Conservation (phyloP, 1,140 invertebrate genomes). For the Radopholus similis region DNA sequence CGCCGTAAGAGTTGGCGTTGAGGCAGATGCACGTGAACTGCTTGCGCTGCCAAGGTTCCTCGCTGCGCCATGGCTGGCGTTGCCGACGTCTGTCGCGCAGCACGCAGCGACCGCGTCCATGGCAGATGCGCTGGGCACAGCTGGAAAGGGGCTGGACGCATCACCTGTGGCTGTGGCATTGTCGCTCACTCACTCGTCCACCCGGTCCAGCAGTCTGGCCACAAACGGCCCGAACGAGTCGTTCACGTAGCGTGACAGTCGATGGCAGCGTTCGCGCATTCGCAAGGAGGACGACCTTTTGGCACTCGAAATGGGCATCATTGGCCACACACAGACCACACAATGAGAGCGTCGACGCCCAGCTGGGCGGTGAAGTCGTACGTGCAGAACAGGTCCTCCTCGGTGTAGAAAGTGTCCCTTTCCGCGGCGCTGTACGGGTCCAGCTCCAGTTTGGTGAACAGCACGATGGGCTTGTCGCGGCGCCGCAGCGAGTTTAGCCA, state of each 20-base stretch:
- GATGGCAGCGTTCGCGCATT: slow-evolving; percentile 29
- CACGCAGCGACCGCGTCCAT: slow-evolving; percentile 12
- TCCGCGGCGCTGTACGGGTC: slow-evolving; percentile 21
- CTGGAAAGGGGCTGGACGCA: neutral
- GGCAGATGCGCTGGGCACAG: slow-evolving; percentile 6
- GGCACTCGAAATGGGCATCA: too few species aligned
- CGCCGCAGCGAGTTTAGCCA: slow-evolving; percentile 26
- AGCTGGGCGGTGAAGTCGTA: slow-evolving; percentile 32
- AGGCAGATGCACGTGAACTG: slow-evolving; percentile 17
- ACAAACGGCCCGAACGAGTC: slow-evolving; percentile 28
- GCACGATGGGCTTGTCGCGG: slow-evolving; percentile 38
- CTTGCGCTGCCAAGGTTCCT: slow-evolving; percentile 14
- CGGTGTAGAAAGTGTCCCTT: slow-evolving; percentile 23
- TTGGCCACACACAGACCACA: slow-evolving; percentile 38
- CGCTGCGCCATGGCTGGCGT: neutral
- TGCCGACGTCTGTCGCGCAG: slow-evolving; percentile 10
- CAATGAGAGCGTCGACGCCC: slow-evolving; percentile 33
- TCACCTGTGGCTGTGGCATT: neutral
- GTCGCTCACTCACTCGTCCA: neutral
- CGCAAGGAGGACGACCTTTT: too few species aligned
- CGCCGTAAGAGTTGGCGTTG: slow-evolving; percentile 10
- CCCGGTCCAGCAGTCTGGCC: neutral
- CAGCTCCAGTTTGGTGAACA: slow-evolving; percentile 39
- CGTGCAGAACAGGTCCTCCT: slow-evolving; percentile 37
- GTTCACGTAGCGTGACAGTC: slow-evolving; percentile 15